These are phyloP conservation scores for Callipepla squamata DNA, from an alignment of 2,113 vertebrate genomes.

Conservation along the genomic window DNA sequence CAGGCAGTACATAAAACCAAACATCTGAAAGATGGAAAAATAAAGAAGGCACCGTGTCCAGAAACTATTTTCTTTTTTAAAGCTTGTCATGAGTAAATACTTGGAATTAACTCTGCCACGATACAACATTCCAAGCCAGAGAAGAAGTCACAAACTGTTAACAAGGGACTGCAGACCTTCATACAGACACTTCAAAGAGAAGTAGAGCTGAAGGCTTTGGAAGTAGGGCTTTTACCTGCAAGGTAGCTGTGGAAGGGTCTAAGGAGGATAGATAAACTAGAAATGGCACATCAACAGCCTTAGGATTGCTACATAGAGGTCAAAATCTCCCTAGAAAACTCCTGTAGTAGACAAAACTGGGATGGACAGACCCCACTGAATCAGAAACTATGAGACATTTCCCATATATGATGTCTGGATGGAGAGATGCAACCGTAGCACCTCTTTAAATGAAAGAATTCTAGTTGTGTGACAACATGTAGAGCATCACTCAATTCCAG, in stretches of 20 bases:
- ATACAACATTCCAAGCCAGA: background rate
- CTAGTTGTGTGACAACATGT: background rate
- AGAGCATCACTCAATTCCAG: constrained; percentile 14
- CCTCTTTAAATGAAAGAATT: background rate
- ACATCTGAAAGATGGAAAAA: background rate
- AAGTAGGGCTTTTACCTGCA: background rate
- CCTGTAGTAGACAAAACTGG: background rate
- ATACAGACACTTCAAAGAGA: background rate
- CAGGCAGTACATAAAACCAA: background rate
- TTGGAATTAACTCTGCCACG: background rate
- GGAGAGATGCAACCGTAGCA: background rate
- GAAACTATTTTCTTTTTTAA: background rate
- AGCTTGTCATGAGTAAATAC: background rate
- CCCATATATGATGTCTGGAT: background rate
- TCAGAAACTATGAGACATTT: background rate
- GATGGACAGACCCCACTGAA: background rate
- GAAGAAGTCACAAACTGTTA: background rate
- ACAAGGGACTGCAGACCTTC: background rate
- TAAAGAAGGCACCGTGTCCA: background rate
- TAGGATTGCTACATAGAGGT: background rate
- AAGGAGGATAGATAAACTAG: background rate
- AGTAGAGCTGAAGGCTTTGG: background rate
- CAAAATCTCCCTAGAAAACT: background rate
- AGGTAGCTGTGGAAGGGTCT: background rate
- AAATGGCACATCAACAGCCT: background rate